These are phyloP conservation scores for Drosophila meridionalis DNA, from an alignment of 2,888 invertebrate genomes.

Conservation along the genomic window DNA sequence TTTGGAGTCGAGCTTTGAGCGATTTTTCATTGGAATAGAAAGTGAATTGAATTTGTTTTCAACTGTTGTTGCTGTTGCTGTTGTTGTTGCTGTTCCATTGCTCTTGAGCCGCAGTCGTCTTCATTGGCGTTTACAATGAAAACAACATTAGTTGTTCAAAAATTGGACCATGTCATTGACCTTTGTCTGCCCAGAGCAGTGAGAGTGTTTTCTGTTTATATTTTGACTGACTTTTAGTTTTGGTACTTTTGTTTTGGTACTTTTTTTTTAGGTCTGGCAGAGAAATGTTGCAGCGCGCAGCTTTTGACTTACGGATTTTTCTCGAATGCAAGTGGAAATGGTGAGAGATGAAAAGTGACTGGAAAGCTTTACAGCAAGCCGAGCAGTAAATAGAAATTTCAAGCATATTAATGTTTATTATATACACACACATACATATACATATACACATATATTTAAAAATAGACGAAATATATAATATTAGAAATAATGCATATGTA, in stretches of 20 bases:
- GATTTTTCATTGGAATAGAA: constrained; percentile 81
- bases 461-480: no score
- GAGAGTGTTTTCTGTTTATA: constrained; percentile 67
- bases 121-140: constrained; percentile 61
- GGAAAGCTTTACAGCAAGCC: constrained; percentile 9
- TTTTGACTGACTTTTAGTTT: constrained; percentile 23
- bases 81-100: constrained; percentile 52
- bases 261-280: neutral
- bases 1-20: constrained; percentile 65
- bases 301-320: constrained; percentile 37
- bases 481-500: no score
- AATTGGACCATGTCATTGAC: constrained; percentile 83
- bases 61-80: constrained; percentile 23
- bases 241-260: constrained; percentile 16
- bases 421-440: no score
- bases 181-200: constrained; percentile 72
- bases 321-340: constrained; percentile 47
- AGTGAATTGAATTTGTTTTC: constrained; percentile 79
- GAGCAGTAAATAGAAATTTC: neutral
- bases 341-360: neutral
- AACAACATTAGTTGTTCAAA: constrained; percentile 54
- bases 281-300: constrained; percentile 29
- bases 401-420: no score
- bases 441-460: no score
- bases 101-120: constrained; percentile 58